A percentile compares a stretch with the other conserved stretches of the same genome.
Conservation (phyloP, 2,113 vertebrate genomes). For the Thalassarche chlororhynchos region DNA sequence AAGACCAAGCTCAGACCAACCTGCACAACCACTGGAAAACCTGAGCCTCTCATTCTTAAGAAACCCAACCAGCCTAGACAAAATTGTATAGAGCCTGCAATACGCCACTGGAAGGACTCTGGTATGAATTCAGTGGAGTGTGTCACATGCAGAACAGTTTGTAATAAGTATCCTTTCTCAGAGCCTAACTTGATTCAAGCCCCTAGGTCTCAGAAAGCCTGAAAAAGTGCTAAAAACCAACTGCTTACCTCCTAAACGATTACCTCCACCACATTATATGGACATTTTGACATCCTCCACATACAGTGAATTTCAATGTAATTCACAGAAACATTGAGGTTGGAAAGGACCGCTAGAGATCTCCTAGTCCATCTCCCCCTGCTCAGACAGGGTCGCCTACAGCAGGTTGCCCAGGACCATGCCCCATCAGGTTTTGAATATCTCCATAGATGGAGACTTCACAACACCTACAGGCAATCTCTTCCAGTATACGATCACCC, state of each 20-base stretch:
- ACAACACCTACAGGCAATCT: neutral
- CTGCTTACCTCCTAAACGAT: neutral
- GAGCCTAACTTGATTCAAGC: neutral
- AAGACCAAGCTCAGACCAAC: neutral
- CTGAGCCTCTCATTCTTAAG: neutral
- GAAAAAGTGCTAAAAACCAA: neutral
- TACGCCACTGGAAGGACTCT: neutral
- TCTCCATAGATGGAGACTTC: neutral
- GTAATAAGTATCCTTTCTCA: neutral
- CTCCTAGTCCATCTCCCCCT: neutral
- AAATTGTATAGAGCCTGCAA: neutral
- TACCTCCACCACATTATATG: neutral
- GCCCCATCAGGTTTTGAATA: neutral
- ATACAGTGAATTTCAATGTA: neutral
- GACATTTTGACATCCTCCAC: neutral
- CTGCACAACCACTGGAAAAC: neutral
- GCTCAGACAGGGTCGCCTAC: neutral
- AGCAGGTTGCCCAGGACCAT: neutral
- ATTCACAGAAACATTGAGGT: neutral
- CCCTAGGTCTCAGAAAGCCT: neutral
- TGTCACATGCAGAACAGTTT: neutral
- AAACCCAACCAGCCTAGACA: neutral
- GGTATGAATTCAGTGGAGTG: fast-evolving
- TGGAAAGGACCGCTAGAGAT: neutral
- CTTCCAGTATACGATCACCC: neutral